phyloP scores from a whole-genome alignment of 2,113 vertebrate genomes.

The Felis catus region DNA sequence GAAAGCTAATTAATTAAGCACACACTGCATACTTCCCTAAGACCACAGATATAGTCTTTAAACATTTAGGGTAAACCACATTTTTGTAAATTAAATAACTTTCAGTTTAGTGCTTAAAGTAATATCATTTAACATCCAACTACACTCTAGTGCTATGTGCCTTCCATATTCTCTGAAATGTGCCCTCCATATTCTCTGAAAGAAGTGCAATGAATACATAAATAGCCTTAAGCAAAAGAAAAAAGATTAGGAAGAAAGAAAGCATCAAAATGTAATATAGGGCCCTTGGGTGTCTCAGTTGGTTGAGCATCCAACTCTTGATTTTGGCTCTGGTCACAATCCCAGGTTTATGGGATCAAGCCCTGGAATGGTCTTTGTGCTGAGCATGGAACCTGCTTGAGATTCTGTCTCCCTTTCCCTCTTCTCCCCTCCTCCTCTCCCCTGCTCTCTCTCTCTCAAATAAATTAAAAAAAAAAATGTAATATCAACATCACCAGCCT shows the following conservation, averaged over 20 bases:
- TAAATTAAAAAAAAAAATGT: no score
- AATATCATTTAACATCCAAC: not conserved
- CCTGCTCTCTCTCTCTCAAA: no score
- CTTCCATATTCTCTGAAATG: not conserved
- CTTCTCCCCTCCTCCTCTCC: no score
- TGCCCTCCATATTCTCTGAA: not conserved
- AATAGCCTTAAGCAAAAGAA: not conserved
- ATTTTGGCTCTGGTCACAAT: no score
- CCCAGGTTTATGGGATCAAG: no score
- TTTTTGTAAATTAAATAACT: constrained; percentile 39
- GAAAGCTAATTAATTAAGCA: not conserved
- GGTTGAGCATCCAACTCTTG: no score
- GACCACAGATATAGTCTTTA: not conserved
- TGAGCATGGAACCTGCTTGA: no score
- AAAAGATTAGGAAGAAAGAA: not conserved
- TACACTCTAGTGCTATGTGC: not conserved
- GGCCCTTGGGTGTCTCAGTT: no score
- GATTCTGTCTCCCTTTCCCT: no score
- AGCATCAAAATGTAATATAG: not conserved
- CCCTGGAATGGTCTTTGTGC: no score
- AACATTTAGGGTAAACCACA: not conserved
- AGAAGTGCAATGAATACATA: not conserved
- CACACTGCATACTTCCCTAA: not conserved
- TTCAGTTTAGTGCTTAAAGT: not conserved
- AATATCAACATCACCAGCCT: not conserved